Base-by-base conservation (phyloP, 1,140 invertebrate species). In the Pomacea maculata region DNA sequence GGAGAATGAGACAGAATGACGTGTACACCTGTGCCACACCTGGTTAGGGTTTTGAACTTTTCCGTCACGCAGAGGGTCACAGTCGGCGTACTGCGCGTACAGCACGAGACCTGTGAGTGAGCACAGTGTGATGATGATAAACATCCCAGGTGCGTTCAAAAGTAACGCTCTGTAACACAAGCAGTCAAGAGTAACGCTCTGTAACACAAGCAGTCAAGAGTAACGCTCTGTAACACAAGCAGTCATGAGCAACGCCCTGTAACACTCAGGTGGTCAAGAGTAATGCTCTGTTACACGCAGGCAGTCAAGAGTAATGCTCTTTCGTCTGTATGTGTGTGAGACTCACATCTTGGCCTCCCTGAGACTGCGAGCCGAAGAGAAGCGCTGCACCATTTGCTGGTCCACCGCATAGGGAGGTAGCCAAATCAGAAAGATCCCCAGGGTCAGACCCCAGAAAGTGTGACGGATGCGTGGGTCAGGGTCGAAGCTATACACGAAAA, bases 361-460 rank as follows among this genome's bases (percentile, higher is more conserved):
- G 25, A 88, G 67, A 19, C 84, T 85, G 12, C 78, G 75, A 15
- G 86, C 82, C 1, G 86, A 86, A 9, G 85, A 82, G 73, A 87
- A 88, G 25, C 86, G 71, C 76, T 87, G 86, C 14, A 87, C 85
- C 84, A 86, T 86, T 72, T 86, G 85, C 68, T 87, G 86, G 71
- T 86, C 86, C 11, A 87, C 85, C 0, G 85, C 84, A 71, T 86
- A 87, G 0, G 86, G 85, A 17, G 96, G 96, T 87, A 96, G 92
- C 67, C 97, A 91, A 89, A 97, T 94, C 63, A 89, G 85, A 82
- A 82, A 85, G 21, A 84, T 84, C 17, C 97, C 97, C 79, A 98
- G 92, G 7, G 95, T 93, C 54, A 98, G 93, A 5, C 95, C 95
- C 94, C 96, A 98, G 86, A 97, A 95, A 19, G 95, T 96, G 87